phyloP scores from a whole-genome alignment of 2,113 vertebrate species.

The Bos indicus region DNA sequence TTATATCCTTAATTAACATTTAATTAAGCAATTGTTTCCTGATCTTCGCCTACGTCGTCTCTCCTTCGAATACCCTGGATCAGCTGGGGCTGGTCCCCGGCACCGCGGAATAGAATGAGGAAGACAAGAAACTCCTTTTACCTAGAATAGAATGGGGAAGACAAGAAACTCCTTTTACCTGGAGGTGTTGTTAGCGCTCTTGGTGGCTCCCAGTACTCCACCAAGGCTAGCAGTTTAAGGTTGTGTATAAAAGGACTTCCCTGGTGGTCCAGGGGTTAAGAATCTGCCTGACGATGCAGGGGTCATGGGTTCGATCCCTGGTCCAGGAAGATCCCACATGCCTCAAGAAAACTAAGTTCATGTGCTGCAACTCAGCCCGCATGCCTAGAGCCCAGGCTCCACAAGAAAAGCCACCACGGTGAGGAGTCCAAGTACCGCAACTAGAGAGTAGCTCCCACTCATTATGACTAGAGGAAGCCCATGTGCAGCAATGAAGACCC shows the following conservation, averaged over 20 bases:
- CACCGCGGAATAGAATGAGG: neutral
- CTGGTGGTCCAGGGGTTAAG: neutral
- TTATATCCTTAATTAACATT: too few species aligned
- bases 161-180: neutral
- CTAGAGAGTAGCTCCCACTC: neutral
- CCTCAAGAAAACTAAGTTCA: neutral
- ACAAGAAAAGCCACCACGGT: neutral
- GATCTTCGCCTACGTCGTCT: too few species aligned
- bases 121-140: neutral
- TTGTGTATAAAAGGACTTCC: neutral
- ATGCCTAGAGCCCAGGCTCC: neutral
- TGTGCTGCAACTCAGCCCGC: neutral
- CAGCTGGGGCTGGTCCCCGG: too few species aligned
- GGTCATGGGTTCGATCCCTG: neutral
- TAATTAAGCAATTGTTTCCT: too few species aligned
- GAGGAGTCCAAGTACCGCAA: neutral
- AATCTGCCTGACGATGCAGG: neutral
- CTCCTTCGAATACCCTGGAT: too few species aligned
- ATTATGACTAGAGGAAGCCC: neutral
- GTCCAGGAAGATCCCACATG: neutral
- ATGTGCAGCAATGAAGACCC: accelerated
- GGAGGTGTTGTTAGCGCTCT: too few species aligned
- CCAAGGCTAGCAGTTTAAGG: neutral
- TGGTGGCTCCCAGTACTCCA: accelerated
- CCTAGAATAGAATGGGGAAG: too few species aligned